Conservation (phyloP, 1,140 invertebrate genomes). For the Drusus annulatus region DNA sequence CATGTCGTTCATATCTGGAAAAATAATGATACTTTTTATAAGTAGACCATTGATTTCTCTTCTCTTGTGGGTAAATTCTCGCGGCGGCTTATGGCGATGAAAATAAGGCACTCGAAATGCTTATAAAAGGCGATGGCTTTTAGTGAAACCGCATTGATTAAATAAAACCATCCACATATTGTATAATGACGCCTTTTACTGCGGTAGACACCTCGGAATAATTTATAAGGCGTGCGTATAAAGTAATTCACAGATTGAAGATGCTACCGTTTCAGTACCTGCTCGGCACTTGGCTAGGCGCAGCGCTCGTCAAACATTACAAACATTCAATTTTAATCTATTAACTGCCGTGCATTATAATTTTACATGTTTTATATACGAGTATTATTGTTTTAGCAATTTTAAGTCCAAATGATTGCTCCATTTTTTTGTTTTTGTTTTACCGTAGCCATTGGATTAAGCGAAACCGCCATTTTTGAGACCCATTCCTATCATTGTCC, state of each 20-base stretch:
- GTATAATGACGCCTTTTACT: constrained; percentile 21
- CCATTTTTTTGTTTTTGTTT: too few relatives aligned
- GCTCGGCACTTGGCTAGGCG: not conserved
- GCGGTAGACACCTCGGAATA: constrained; percentile 34
- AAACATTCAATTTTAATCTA: too few relatives aligned
- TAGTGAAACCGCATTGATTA: not conserved
- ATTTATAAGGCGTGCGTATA: constrained; percentile 53
- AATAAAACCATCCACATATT: not conserved
- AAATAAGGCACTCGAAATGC: not conserved
- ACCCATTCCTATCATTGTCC: too few relatives aligned
- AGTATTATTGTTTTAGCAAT: too few relatives aligned
- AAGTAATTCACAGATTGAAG: constrained; percentile 57
- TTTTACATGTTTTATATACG: not conserved
- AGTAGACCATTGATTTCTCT: not conserved
- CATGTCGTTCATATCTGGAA: not conserved
- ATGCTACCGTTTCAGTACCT: constrained; percentile 53
- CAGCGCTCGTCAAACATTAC: not conserved
- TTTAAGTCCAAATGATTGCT: too few relatives aligned
- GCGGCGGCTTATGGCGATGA: not conserved
- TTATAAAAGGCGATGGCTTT: not conserved
- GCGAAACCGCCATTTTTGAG: too few relatives aligned
- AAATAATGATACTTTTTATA: not conserved
- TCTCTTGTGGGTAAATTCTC: not conserved
- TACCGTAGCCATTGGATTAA: too few relatives aligned
- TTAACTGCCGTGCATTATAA: not conserved